Evolutionary conservation across 1,140 invertebrate species (phyloP).

Genomic region (Ditylenchus dipsaci): DNA sequence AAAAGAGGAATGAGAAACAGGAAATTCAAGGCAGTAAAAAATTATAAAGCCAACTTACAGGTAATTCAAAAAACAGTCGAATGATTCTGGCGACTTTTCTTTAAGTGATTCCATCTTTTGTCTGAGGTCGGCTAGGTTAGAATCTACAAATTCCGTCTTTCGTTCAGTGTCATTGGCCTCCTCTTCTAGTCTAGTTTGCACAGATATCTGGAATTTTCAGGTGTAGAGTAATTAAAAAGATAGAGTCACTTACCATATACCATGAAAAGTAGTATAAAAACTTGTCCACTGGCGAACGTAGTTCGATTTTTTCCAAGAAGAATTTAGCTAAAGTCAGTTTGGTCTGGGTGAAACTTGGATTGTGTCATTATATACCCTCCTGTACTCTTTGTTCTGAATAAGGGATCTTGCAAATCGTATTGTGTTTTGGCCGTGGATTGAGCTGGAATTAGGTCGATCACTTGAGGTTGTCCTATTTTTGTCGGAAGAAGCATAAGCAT

Average conservation of each 20-base stretch:
- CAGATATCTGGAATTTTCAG: constrained; percentile 22
- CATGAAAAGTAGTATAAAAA: constrained; percentile 46
- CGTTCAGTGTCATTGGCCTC: constrained; percentile 34
- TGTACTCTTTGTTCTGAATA: constrained; percentile 32
- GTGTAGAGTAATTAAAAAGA: background rate
- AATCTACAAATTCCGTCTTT: constrained; percentile 21
- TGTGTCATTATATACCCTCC: background rate
- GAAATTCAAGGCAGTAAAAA: constrained; percentile 1
- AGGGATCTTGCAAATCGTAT: constrained; percentile 37
- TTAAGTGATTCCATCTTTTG: constrained; percentile 36
- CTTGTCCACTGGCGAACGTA: constrained; percentile 22
- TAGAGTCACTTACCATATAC: constrained; percentile 30
- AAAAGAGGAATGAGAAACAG: background rate
- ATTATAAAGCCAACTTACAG: constrained; percentile 24
- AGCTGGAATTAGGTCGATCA: background rate
- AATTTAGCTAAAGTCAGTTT: constrained; percentile 21
- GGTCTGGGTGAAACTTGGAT: background rate
- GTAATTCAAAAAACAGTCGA: constrained; percentile 43
- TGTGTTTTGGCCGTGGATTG: background rate
- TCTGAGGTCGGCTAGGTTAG: constrained; percentile 20
- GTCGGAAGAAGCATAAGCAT: background rate
- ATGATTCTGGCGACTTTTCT: constrained; percentile 21
- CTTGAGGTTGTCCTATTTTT: too few relatives aligned
- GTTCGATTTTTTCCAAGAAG: constrained; percentile 17
- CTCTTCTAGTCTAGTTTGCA: constrained; percentile 27